Percentiles rank a stretch among this genome's conserved stretches.
Evolutionary conservation across 1,140 invertebrate genomes (phyloP).

Genomic region (Drosophila malerkotliana): DNA sequence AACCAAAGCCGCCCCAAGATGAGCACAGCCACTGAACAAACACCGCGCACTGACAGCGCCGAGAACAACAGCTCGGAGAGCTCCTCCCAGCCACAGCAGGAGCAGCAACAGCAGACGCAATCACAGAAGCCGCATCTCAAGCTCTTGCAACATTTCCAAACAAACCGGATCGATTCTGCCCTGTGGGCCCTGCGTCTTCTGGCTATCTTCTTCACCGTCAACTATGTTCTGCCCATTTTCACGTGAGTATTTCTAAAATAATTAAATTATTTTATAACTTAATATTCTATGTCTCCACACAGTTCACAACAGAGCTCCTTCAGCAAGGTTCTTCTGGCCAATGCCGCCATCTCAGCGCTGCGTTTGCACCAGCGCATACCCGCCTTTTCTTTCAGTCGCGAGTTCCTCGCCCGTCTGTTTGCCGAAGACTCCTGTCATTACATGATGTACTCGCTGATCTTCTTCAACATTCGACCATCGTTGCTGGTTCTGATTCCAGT

Average conservation of each 20-base stretch:
- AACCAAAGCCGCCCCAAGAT: slow-evolving; percentile 48
- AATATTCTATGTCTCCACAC: slow-evolving; percentile 69
- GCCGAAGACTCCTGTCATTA: slow-evolving; percentile 98
- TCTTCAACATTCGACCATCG: slow-evolving; percentile 94
- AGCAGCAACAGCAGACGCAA: slow-evolving; percentile 40
- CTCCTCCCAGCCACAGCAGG: slow-evolving; percentile 48
- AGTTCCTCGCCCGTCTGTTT: slow-evolving; percentile 92
- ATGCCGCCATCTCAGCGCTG: slow-evolving; percentile 96
- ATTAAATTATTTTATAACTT: neutral
- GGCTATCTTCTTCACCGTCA: slow-evolving; percentile 92
- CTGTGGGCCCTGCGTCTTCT: slow-evolving; percentile 93
- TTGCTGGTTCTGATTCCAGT: slow-evolving; percentile 95
- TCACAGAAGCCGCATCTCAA: slow-evolving; percentile 85
- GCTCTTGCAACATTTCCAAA: slow-evolving; percentile 89
- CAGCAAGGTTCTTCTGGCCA: slow-evolving; percentile 95
- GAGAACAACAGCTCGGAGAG: slow-evolving; percentile 38
- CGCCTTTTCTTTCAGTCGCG: slow-evolving; percentile 90
- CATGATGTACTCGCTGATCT: slow-evolving; percentile 96
- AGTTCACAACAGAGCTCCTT: slow-evolving; percentile 93
- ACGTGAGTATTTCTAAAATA: slow-evolving; percentile 86
- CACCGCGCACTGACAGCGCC: slow-evolving; percentile 49
- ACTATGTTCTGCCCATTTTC: slow-evolving; percentile 94
- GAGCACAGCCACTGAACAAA: slow-evolving; percentile 58
- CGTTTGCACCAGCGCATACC: slow-evolving; percentile 96
- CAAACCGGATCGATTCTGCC: slow-evolving; percentile 93